Evolutionary conservation across 2,113 vertebrate species (phyloP).

Genomic region (Platichthys stellatus): DNA sequence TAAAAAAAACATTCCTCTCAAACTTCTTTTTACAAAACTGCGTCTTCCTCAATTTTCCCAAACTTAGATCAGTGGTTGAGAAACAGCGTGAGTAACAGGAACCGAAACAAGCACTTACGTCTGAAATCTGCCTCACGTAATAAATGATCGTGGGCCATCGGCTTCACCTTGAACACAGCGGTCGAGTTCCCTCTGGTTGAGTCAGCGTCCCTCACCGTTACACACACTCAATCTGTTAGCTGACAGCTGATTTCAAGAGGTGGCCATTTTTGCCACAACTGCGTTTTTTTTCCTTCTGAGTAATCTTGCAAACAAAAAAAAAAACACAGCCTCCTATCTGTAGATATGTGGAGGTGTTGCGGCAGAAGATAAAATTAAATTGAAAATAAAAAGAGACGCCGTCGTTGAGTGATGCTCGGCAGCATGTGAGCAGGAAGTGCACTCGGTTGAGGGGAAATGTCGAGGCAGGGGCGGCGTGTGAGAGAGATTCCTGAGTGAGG

Average conservation of each 20-base stretch:
- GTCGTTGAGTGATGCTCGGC: constrained; percentile 59
- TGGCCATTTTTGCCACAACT: constrained; percentile 64
- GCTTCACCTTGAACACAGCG: constrained; percentile 76
- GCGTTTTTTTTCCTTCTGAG: constrained; percentile 49
- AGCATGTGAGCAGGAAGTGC: constrained; percentile 55
- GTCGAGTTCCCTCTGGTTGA: constrained; percentile 58
- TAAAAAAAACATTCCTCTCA: neutral
- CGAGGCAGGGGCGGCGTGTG: constrained; percentile 53
- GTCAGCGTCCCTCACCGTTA: constrained; percentile 63
- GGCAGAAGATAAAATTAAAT: neutral
- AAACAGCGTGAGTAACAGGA: constrained; percentile 17
- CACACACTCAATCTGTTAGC: constrained; percentile 62
- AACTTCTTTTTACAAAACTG: neutral
- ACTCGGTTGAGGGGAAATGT: constrained; percentile 50
- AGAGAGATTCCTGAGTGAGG: constrained; percentile 70
- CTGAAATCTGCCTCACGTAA: neutral
- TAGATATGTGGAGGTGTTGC: neutral
- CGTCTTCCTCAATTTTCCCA: constrained; percentile 11
- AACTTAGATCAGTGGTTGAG: neutral
- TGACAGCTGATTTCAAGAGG: constrained; percentile 62
- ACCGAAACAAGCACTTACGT: neutral
- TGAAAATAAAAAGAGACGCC: constrained; percentile 17
- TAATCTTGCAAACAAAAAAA: constrained; percentile 66
- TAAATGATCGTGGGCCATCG: neutral
- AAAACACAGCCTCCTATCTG: constrained; percentile 23